A percentile compares a stretch with the other conserved stretches of the same genome.
Conservation (phyloP, 2,888 invertebrate genomes). For the Seladonia tumulorum region DNA sequence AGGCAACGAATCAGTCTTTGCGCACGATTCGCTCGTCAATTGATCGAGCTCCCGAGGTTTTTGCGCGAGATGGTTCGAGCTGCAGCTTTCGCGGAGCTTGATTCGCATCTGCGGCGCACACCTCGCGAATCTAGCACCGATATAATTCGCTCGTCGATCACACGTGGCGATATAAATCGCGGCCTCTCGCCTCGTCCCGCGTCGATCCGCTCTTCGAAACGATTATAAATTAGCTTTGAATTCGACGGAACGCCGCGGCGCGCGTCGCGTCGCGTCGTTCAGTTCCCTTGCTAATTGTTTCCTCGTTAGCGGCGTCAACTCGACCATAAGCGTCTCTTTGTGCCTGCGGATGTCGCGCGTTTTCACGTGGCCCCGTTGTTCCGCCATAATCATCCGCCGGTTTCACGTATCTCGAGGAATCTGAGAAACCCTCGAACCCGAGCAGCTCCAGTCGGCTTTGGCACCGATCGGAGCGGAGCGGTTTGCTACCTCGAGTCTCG, state of each 20-base stretch:
- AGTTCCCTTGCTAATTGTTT: conserved; percentile 8
- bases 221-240: conserved; percentile 4
- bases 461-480: neutral
- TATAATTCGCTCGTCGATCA: neutral
- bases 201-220: neutral
- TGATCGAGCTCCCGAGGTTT: neutral
- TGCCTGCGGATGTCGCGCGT: conserved; percentile 33
- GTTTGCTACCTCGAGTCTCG: neutral
- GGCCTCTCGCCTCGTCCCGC: neutral
- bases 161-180: neutral
- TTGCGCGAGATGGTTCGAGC: neutral
- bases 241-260: neutral
- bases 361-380: conserved; percentile 30
- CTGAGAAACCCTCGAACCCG: neutral
- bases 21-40: neutral
- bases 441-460: neutral
- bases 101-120: neutral
- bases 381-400: neutral
- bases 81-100: neutral
- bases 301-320: conserved; percentile 9
- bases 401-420: neutral
- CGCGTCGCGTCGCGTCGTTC: neutral
- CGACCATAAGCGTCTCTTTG: conserved; percentile 18
- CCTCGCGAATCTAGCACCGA: neutral
- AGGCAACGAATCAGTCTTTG: neutral